Conservation (phyloP, 2,888 invertebrate species). For the Pseudococcus longispinus region DNA sequence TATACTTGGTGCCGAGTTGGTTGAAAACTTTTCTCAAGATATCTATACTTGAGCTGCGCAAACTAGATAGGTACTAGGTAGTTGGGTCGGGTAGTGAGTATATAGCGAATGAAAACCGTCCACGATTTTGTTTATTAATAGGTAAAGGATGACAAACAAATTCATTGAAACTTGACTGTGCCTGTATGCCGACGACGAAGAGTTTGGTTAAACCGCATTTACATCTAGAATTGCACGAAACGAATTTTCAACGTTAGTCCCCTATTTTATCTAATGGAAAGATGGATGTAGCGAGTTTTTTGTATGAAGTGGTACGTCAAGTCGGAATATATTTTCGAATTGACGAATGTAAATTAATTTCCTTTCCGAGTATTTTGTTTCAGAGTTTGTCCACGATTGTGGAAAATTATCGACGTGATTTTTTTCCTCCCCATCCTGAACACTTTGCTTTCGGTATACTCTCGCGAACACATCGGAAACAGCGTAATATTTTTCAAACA, state of each 20-base stretch:
- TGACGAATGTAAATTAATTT: slow-evolving; percentile 9
- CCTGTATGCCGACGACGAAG: background rate
- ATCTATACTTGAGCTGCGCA: background rate
- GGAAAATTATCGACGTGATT: slow-evolving; percentile 2
- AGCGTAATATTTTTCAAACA: slow-evolving; percentile 5
- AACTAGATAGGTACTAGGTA: background rate
- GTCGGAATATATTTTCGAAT: background rate
- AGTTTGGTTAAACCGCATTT: slow-evolving; percentile 10
- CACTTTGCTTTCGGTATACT: background rate
- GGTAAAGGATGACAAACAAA: slow-evolving; percentile 14
- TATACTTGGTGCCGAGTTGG: background rate
- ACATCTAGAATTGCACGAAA: background rate
- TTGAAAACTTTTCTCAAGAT: background rate
- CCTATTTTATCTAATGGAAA: background rate
- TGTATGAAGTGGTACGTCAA: background rate
- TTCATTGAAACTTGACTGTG: background rate
- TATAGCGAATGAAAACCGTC: background rate
- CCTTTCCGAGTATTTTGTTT: background rate
- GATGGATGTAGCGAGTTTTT: background rate
- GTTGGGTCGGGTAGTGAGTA: background rate
- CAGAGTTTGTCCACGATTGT: background rate
- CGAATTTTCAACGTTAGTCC: background rate
- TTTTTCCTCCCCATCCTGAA: background rate
- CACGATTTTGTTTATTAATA: slow-evolving; percentile 25
- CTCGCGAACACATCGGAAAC: background rate